A percentile compares a stretch with the other conserved stretches of the same genome.
phyloP scores from a whole-genome alignment of 2,888 invertebrate species.

The Tromatobia lineatoria region DNA sequence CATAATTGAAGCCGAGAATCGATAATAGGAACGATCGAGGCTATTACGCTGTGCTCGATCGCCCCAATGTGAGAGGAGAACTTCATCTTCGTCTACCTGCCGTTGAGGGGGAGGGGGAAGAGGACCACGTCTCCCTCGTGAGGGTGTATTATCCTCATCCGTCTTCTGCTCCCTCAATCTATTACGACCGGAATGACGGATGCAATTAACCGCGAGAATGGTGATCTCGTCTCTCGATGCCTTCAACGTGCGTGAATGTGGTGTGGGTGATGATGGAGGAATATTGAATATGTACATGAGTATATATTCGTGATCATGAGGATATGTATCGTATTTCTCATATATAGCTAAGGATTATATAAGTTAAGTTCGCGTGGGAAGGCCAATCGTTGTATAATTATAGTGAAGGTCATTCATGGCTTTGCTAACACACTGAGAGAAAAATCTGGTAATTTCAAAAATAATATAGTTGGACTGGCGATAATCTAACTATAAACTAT shows the following conservation, averaged over 20 bases:
- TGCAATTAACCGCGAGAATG: slow-evolving; percentile 75
- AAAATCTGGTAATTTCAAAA: too few species aligned
- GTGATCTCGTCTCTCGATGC: slow-evolving; percentile 54
- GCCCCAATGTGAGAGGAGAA: slow-evolving; percentile 51
- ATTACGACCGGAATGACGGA: slow-evolving; percentile 76
- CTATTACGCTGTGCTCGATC: slow-evolving; percentile 53
- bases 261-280: not conserved
- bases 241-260: not conserved
- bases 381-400: not conserved
- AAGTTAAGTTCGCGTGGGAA: not conserved
- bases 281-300: not conserved
- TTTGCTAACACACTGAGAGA: too few species aligned
- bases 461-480: too few species aligned
- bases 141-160: slow-evolving; percentile 65
- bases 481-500: too few species aligned
- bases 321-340: not conserved
- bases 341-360: not conserved
- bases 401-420: not conserved
- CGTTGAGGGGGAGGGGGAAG: slow-evolving; percentile 12
- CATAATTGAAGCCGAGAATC: slow-evolving; percentile 56
- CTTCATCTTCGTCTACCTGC: slow-evolving; percentile 53
- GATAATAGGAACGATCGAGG: slow-evolving; percentile 58
- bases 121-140: slow-evolving; percentile 47
- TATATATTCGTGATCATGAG: not conserved
- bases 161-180: slow-evolving; percentile 69